Base-by-base conservation (phyloP, 2,797 vertebrate genomes). In the Lycodopsis pacificus region DNA sequence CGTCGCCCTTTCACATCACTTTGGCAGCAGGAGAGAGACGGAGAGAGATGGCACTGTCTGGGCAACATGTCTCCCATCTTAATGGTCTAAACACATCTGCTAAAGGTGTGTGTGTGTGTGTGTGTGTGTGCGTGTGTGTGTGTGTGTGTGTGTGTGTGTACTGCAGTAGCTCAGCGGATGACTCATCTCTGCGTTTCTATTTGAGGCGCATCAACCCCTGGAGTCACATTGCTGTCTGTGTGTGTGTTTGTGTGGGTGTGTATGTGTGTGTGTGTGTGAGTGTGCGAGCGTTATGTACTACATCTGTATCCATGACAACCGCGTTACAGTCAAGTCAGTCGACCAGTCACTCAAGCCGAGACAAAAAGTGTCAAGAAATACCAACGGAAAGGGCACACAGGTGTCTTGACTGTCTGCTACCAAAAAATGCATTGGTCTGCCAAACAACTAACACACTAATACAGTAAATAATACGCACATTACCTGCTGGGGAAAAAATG, bases 161-260 rank as follows among this genome's bases (percentile, higher is more conserved):
- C 89, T 92, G 93, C 92, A 91, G 92, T 54, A 91, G 87, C 81
- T 89, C 74, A 79, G 90, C 15, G 84, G 88, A 93, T 93, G 92
- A 94, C 92, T 94, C 93, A 94, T 94, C 90, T 91, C 90, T 93
- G 93, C 90, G 80, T 88, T 94, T 94, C 94, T 94, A 92, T 95
- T 94, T 94, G 92, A 92, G 91, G 89, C 87, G 84, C 92, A 92
- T 94, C 90, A 94, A 93, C 91, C 90, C 91, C 92, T 91, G 86
- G 90, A 92, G 84, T 88, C 85, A 88, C 88, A 88, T 75, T 86
- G 85, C 83, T 90, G 85, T 88, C 44, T 90, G 81, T 84, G 85
- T 80, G 48, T 83, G 12, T 69, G 62, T 63, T 38, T 69, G 25
- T 68, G 56, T 80, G 48, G 81, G 13, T 66, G 77, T 78, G 63